Conservation (phyloP, 2,797 vertebrate genomes). For the Danionella dracula region DNA sequence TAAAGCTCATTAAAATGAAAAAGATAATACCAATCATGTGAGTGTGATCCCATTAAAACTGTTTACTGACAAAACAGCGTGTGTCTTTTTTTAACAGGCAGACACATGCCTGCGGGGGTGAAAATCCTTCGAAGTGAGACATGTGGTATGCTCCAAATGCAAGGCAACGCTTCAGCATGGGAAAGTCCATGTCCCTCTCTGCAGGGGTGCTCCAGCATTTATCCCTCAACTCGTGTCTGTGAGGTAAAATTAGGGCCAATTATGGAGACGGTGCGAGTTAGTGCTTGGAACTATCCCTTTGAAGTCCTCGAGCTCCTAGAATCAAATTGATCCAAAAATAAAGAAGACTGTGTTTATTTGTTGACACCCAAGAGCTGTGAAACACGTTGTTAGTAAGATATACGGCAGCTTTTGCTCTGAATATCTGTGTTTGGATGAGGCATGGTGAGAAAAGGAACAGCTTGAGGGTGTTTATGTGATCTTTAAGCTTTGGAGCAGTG, state of each 20-base stretch:
- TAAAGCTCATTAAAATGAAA: background rate
- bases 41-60: constrained; percentile 18
- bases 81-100: constrained; percentile 23
- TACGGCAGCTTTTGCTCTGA: constrained; percentile 42
- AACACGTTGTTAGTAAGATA: constrained; percentile 35
- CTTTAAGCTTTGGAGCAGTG: constrained; percentile 60
- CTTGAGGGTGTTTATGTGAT: constrained; percentile 66
- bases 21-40: constrained; percentile 13
- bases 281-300: constrained; percentile 65
- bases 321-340: background rate
- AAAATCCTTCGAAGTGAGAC: constrained; percentile 33
- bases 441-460: constrained; percentile 41
- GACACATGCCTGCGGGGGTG: constrained; percentile 5
- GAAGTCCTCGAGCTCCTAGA: constrained; percentile 36
- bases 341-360: constrained; percentile 32
- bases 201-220: constrained; percentile 50
- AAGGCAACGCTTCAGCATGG: constrained; percentile 50
- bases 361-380: constrained; percentile 33
- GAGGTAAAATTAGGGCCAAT: constrained; percentile 60
- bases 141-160: constrained; percentile 29
- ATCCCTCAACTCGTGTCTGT: constrained; percentile 54
- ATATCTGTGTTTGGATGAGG: constrained; percentile 20
- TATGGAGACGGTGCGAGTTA: constrained; percentile 66
- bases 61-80: constrained; percentile 14
- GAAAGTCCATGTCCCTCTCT: constrained; percentile 59